Evolutionary conservation across 2,113 vertebrate species (phyloP), one percentile per base, ranked within the genome.

Genomic region (Centrocercus urophasianus): DNA sequence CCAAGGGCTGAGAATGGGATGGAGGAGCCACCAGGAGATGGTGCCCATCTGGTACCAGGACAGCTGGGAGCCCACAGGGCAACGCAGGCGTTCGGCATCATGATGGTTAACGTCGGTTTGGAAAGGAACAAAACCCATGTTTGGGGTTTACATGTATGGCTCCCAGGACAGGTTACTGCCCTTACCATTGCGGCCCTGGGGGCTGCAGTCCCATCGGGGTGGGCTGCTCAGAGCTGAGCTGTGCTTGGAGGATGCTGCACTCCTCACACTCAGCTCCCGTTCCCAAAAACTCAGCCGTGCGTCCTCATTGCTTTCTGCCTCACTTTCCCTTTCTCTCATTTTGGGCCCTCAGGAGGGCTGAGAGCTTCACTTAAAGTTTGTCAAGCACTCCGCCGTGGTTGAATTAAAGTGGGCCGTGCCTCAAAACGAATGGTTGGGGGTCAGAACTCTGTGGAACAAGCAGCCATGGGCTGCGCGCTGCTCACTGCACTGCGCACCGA

Each of bases 301-400:
- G 25, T 38, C 9, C 36, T 24, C 47, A 66, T 73, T 5, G 59
- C 79, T 94, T 36, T 5, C 4, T 54, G 88, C 85, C 82, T 66
- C 6, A 47, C 43, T 74, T 95, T 66, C 83, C 40, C 3, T n/a
- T 95, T 66, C 83, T 43, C 3, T n/a, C 21, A 77, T 52, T 27
- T 27, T 13, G 25, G 25, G 48, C 63, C 85, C 93, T 66, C 87
- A 45, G 74, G 72, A 69, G 89, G 65, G 74, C 88, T 25, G 61
- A 11, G 70, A 70, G 94, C 67, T 80, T 89, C 89, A 76, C 76
- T 87, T 88, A 79, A 91, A 89, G 88, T 89, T 93, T 54, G 56
- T 45, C n/a, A 73, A 89, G 91, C 28, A 81, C 91, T 93, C 34
- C 3, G 86, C 64, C 2, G 50, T 8, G n/a, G 5, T 11, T 16